phyloP scores from a whole-genome alignment of 2,113 vertebrate species.

The Hippocampus guttulatus region DNA sequence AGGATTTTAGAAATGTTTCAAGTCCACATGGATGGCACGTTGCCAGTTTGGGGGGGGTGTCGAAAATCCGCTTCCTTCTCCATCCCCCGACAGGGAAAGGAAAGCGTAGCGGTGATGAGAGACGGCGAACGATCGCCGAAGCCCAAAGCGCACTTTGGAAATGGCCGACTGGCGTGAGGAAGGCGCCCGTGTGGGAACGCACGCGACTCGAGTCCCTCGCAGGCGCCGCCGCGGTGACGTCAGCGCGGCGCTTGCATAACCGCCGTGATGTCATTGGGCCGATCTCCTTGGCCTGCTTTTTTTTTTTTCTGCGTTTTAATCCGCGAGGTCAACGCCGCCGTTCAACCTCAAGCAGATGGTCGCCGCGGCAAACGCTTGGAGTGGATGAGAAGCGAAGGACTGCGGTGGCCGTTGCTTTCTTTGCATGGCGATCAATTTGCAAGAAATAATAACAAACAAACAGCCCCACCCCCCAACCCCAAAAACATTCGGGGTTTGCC shows the following conservation, averaged over 20 bases:
- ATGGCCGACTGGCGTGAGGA: not conserved
- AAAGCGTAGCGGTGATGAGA: not conserved
- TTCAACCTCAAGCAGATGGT: constrained; percentile 19
- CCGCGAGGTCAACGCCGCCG: constrained; percentile 12
- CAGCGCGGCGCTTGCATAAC: constrained; percentile 46
- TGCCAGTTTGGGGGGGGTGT: no score
- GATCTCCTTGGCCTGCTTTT: constrained; percentile 43
- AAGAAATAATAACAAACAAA: not conserved
- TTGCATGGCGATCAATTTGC: not conserved
- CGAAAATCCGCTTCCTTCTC: no score
- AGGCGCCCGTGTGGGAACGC: not conserved
- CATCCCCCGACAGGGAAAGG: not conserved
- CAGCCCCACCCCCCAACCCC: no score
- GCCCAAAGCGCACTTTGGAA: not conserved
- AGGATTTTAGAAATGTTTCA: no score
- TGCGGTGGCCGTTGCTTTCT: not conserved
- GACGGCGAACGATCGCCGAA: not conserved
- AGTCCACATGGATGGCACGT: no score
- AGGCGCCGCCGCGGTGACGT: constrained; percentile 18
- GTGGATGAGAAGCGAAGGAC: not conserved
- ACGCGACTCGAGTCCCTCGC: not conserved
- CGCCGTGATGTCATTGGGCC: constrained; percentile 39
- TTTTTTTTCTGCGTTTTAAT: constrained; percentile 37
- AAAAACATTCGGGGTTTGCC: no score
- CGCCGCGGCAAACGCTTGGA: not conserved